Percentiles rank a stretch among this genome's conserved stretches.
Evolutionary conservation across 1,140 invertebrate species (phyloP).

Genomic region (Caenorhabditis latens): DNA sequence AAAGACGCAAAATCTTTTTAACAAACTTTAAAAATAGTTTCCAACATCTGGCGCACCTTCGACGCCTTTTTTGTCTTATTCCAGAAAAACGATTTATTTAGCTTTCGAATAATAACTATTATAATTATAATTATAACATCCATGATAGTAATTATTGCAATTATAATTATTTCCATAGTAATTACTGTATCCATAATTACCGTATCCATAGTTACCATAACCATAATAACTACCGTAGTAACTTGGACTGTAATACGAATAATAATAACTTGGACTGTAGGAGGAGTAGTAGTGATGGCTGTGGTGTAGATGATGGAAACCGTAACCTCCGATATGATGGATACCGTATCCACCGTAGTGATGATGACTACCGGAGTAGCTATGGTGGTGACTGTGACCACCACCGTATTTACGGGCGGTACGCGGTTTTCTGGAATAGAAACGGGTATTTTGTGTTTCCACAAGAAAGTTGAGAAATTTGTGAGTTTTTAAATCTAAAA

Average conservation of each 20-base stretch:
- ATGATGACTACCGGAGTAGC: background rate
- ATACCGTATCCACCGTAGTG: background rate
- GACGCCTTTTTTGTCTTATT: too few species aligned
- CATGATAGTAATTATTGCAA: background rate
- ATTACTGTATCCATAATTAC: background rate
- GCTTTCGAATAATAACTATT: slow-evolving; percentile 1
- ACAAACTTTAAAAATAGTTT: too few species aligned
- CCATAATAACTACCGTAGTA: background rate
- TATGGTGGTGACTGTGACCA: too few species aligned
- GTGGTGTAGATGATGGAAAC: background rate
- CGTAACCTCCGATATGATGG: background rate
- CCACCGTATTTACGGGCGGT: too few species aligned
- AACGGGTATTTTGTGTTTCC: too few species aligned
- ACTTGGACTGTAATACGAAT: background rate
- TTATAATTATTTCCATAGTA: background rate
- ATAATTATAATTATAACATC: background rate
- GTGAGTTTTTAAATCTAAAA: too few species aligned
- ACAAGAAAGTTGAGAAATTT: too few species aligned
- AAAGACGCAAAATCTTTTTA: too few species aligned
- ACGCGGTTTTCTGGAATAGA: too few species aligned
- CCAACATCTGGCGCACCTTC: too few species aligned
- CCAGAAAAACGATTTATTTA: background rate
- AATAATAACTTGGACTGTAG: background rate
- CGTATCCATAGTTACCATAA: background rate
- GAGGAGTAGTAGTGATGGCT: background rate